Percentiles rank a stretch among this genome's conserved stretches.
These are phyloP conservation scores for Drosophila subquinaria DNA, from an alignment of 2,888 invertebrate genomes.

Conservation along the genomic window DNA sequence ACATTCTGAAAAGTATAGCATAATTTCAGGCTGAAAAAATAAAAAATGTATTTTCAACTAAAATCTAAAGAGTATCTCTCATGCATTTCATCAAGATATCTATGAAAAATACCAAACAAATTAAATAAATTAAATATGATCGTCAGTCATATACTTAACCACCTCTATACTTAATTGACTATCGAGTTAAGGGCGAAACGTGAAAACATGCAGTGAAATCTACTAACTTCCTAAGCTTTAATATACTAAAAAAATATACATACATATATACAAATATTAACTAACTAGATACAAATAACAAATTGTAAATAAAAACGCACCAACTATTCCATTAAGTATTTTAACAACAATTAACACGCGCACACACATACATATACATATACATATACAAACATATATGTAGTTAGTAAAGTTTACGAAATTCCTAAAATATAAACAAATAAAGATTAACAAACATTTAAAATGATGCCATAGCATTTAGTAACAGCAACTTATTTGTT, in stretches of 20 bases:
- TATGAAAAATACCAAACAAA: constrained; percentile 1
- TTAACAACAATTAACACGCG: constrained; percentile 58
- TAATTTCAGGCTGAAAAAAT: constrained; percentile 24
- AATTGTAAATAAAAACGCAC: constrained; percentile 79
- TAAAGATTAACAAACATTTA: constrained; percentile 16
- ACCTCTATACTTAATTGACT: constrained; percentile 34
- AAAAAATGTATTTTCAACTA: not conserved
- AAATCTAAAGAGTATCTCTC: not conserved
- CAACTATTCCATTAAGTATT: constrained; percentile 78
- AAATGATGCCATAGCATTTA: constrained; percentile 47
- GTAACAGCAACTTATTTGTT: constrained; percentile 49
- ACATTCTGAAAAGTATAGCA: constrained; percentile 8
- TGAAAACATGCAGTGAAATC: constrained; percentile 66
- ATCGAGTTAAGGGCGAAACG: constrained; percentile 17
- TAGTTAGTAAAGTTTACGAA: constrained; percentile 70
- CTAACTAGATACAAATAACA: constrained; percentile 56
- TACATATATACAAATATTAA: constrained; percentile 31
- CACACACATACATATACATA: constrained; percentile 19
- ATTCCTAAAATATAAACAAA: constrained; percentile 41
- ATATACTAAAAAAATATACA: constrained; percentile 48
- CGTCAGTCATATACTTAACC: constrained; percentile 22
- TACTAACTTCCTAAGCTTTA: constrained; percentile 78
- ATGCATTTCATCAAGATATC: not conserved
- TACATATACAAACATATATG: constrained; percentile 30
- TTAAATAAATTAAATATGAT: not conserved